These are phyloP conservation scores for Syncerus caffer DNA, from an alignment of 2,797 vertebrate genomes.

Conservation along the genomic window DNA sequence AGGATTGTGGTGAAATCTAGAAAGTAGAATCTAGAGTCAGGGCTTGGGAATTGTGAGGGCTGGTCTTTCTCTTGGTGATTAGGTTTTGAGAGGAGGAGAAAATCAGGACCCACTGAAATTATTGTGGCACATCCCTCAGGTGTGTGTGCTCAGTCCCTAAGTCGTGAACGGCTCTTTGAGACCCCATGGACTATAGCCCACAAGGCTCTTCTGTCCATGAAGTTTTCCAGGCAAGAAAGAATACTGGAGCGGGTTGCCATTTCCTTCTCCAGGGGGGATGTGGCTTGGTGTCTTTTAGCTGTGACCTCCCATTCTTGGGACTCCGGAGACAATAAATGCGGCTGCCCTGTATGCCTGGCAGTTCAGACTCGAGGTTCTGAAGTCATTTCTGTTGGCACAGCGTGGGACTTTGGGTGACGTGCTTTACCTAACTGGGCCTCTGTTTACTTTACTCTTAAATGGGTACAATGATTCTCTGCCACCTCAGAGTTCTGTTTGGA, in stretches of 20 bases:
- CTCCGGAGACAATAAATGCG: neutral
- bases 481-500: neutral
- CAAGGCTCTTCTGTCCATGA: neutral
- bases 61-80: neutral
- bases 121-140: too few species aligned
- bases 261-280: neutral
- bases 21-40: neutral
- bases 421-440: neutral
- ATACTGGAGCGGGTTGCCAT: neutral
- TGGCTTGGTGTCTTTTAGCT: neutral
- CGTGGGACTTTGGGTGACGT: neutral
- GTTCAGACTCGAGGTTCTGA: neutral
- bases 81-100: neutral
- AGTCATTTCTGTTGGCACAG: neutral
- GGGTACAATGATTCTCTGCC: neutral
- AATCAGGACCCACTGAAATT: neutral
- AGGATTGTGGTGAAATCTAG: neutral
- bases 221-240: neutral
- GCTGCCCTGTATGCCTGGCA: neutral
- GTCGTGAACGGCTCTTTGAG: neutral
- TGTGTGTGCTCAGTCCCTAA: neutral
- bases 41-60: neutral
- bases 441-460: conserved; percentile 1
- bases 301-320: neutral
- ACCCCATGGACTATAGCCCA: neutral